These are phyloP conservation scores for Torymus tubicola DNA, from an alignment of 2,888 invertebrate genomes.

Conservation along the genomic window DNA sequence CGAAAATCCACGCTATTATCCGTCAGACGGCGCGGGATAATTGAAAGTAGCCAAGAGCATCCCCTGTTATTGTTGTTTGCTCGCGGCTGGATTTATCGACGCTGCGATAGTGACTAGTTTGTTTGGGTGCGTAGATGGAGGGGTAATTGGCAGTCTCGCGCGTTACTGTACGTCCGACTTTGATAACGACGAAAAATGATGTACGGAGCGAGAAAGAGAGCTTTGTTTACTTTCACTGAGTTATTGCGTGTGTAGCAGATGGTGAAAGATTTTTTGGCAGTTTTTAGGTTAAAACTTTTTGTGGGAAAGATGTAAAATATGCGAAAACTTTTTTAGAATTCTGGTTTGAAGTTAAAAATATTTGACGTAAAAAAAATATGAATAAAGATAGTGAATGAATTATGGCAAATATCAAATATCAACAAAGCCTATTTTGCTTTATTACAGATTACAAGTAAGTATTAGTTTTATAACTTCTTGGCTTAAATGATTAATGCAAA, in stretches of 20 bases:
- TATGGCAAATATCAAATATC: no score
- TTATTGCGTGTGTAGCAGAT: no score
- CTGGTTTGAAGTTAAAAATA: no score
- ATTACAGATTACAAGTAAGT: no score
- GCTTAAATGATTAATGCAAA: no score
- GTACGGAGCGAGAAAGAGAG: neutral
- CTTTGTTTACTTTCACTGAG: no score
- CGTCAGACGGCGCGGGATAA: neutral
- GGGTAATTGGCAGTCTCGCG: neutral
- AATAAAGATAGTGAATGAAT: no score
- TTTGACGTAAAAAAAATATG: no score
- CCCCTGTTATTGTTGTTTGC: constrained; percentile 15
- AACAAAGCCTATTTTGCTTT: no score
- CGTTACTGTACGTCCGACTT: neutral
- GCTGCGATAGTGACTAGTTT: neutral
- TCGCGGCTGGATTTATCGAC: constrained; percentile 25
- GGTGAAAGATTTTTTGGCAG: no score
- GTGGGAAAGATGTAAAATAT: neutral
- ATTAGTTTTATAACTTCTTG: no score
- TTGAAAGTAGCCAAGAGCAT: constrained; percentile 8
- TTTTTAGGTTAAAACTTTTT: neutral
- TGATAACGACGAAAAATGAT: neutral
- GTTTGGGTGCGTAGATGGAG: neutral
- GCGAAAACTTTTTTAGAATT: no score
- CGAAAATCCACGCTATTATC: constrained; percentile 19